phyloP scores from a whole-genome alignment of 2,113 vertebrate genomes.

The Elephas maximus region DNA sequence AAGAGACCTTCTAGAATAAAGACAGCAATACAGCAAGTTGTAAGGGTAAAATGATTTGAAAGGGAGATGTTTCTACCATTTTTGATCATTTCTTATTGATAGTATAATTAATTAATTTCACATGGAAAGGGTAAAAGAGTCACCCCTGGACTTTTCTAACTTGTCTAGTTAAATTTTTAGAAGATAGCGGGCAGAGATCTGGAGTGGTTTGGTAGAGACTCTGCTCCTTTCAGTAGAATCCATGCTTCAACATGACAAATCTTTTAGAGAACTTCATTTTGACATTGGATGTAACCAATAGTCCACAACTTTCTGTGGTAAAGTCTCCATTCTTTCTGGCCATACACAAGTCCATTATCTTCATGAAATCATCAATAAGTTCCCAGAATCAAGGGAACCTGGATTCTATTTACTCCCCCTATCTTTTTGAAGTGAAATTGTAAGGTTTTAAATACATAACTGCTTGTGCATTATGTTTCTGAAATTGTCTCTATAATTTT shows the following conservation, averaged over 20 bases:
- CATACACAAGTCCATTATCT: neutral
- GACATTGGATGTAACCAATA: neutral
- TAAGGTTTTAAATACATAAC: neutral
- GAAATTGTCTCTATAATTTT: neutral
- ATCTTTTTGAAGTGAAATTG: neutral
- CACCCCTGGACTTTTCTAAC: neutral
- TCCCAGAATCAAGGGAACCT: neutral
- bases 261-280: neutral
- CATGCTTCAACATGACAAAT: neutral
- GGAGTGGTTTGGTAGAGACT: too few relatives aligned
- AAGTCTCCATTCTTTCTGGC: neutral
- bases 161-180: neutral
- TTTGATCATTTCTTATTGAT: neutral
- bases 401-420: neutral
- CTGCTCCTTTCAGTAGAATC: neutral
- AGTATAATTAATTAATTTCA: neutral
- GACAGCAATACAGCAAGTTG: neutral
- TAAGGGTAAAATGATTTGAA: neutral
- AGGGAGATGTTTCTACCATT: neutral
- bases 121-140: neutral
- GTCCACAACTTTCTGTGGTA: neutral
- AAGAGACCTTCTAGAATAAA: neutral
- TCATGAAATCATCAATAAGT: neutral
- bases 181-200: neutral
- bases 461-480: neutral